phyloP scores from a whole-genome alignment of 2,797 vertebrate species.

The Neomorphus geoffroyi region DNA sequence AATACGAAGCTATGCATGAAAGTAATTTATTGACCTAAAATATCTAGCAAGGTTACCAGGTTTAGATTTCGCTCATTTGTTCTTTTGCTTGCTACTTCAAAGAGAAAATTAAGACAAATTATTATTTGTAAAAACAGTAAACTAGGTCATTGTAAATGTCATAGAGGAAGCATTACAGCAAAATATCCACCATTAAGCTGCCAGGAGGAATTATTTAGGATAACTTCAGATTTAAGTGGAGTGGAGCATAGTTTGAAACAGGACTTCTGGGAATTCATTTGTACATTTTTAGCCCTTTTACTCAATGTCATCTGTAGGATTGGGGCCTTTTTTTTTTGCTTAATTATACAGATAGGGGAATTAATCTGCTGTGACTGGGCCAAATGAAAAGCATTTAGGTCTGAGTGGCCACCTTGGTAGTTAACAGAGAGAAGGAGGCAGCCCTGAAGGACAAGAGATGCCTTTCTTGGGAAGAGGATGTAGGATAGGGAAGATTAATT shows the following conservation, averaged over 20 bases:
- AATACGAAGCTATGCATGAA: slow-evolving; percentile 51
- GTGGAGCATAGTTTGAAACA: slow-evolving; percentile 5
- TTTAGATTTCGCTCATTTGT: slow-evolving; percentile 16
- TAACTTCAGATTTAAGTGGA: slow-evolving; percentile 1
- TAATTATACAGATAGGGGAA: background rate
- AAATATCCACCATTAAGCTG: slow-evolving; percentile 26
- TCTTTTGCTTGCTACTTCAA: slow-evolving; percentile 33
- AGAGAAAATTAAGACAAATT: slow-evolving; percentile 50
- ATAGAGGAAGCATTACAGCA: background rate
- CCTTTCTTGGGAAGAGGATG: background rate
- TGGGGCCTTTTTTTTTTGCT: background rate
- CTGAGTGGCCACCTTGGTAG: background rate
- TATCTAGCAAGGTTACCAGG: slow-evolving; percentile 54
- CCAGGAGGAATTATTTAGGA: slow-evolving; percentile 28
- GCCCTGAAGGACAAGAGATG: background rate
- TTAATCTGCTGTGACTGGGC: background rate
- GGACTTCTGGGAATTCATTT: background rate
- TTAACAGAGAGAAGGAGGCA: background rate
- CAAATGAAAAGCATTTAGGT: background rate
- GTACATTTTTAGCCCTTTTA: background rate
- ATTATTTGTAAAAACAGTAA: slow-evolving; percentile 42
- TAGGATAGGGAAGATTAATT: background rate
- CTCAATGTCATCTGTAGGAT: background rate
- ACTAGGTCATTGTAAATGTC: slow-evolving; percentile 49
- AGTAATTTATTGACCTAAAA: slow-evolving; percentile 70